phyloP scores from a whole-genome alignment of 1,140 invertebrate genomes.

The Octopus sinensis region DNA sequence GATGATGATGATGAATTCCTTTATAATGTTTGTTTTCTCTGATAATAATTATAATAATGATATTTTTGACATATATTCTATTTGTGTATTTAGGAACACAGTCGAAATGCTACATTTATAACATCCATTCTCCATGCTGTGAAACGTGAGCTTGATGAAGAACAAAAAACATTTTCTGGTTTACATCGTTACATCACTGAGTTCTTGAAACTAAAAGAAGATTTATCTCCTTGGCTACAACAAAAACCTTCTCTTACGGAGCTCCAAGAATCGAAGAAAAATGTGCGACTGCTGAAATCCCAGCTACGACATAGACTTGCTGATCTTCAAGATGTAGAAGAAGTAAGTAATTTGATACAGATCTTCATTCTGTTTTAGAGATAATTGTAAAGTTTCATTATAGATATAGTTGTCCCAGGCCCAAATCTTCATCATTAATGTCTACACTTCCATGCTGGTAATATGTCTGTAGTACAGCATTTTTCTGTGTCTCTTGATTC shows the following conservation, averaged over 20 bases:
- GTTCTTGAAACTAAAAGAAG: slow-evolving; percentile 26
- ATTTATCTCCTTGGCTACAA: slow-evolving; percentile 37
- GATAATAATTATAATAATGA: no score
- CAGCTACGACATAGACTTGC: slow-evolving; percentile 41
- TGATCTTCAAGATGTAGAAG: slow-evolving; percentile 41
- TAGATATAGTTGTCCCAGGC: no score
- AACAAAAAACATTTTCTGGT: slow-evolving; percentile 9
- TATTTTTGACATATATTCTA: no score
- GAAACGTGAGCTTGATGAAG: neutral
- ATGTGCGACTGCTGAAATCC: slow-evolving; percentile 37
- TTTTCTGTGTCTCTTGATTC: no score
- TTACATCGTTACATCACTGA: slow-evolving; percentile 27
- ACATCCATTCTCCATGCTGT: neutral
- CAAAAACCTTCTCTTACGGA: slow-evolving; percentile 29
- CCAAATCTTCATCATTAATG: no score
- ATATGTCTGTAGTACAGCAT: no score
- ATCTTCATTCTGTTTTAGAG: no score
- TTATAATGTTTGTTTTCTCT: no score
- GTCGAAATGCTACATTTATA: neutral
- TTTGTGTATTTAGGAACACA: neutral
- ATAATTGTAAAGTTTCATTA: no score
- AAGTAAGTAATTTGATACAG: slow-evolving; percentile 25
- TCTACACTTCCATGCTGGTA: no score
- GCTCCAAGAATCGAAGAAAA: slow-evolving; percentile 28
- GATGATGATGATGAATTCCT: no score